phyloP scores from a whole-genome alignment of 2,113 vertebrate genomes.

The Engraulis encrasicolus region DNA sequence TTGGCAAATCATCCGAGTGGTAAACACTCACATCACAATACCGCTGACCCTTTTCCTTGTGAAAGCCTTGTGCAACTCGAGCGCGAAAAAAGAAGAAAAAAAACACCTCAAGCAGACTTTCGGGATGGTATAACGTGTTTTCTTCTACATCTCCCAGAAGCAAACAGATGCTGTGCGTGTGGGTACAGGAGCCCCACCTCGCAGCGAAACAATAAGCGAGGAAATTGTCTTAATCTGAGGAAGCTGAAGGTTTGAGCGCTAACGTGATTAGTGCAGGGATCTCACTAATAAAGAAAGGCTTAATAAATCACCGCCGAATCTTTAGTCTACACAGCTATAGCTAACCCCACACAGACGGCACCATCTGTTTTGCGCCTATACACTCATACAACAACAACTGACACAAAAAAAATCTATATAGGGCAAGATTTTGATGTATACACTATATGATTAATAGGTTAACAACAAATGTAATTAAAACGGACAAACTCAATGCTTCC shows the following conservation, averaged over 20 bases:
- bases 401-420: conserved; percentile 79
- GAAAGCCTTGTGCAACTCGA: conserved; percentile 39
- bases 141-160: conserved; percentile 7
- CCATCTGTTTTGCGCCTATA: conserved; percentile 98
- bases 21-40: conserved; percentile 29
- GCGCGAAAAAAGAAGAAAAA: conserved; percentile 23
- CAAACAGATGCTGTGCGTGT: conserved; percentile 55
- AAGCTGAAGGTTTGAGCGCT: conserved; percentile 78
- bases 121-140: not conserved
- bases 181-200: conserved; percentile 35
- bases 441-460: conserved; percentile 99
- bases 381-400: too few species aligned
- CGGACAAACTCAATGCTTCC: conserved; percentile 96
- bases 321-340: conserved; percentile 85
- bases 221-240: conserved; percentile 76
- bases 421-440: conserved; percentile 96
- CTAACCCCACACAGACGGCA: conserved; percentile 88
- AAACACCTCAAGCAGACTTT: conserved; percentile 46
- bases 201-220: conserved; percentile 70
- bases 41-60: conserved; percentile 49
- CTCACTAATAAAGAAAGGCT: conserved; percentile 92
- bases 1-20: conserved; percentile 35
- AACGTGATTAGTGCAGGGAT: conserved; percentile 82
- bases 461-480: conserved; percentile 99
- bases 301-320: conserved; percentile 95